Conservation (phyloP, 2,113 vertebrate species). For the Neolamprologus tretocephalus region DNA sequence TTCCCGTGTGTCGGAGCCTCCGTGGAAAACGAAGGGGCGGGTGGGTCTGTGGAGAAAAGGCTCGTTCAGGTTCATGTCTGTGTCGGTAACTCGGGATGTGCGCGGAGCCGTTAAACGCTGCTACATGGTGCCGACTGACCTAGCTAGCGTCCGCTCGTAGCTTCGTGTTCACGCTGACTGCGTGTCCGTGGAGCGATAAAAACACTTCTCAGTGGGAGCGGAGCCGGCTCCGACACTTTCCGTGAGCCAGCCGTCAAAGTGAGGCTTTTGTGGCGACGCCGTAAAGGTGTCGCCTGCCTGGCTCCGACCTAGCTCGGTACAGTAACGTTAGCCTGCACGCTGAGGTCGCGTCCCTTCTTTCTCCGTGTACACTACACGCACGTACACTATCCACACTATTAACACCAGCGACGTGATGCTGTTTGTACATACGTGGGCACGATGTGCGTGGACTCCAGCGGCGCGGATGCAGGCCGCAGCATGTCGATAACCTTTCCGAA, state of each 20-base stretch:
- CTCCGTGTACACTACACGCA: not conserved
- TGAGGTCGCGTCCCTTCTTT: not conserved
- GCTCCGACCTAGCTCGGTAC: not conserved
- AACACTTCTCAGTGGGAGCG: not conserved
- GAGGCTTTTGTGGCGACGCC: not conserved
- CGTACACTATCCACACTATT: not conserved
- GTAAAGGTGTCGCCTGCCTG: not conserved
- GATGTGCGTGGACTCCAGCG: not conserved
- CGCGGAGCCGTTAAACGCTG: not conserved
- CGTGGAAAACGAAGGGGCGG: not conserved
- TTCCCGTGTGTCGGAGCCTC: slow-evolving; percentile 10
- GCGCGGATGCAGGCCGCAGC: not conserved
- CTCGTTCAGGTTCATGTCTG: not conserved
- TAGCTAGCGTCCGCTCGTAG: not conserved
- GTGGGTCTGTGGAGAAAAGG: slow-evolving; percentile 24
- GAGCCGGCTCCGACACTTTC: not conserved
- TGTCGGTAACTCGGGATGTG: not conserved
- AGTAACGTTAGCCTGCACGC: not conserved
- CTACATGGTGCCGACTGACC: not conserved
- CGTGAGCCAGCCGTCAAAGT: not conserved
- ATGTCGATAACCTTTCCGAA: not conserved
- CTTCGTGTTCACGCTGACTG: not conserved
- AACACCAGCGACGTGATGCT: not conserved
- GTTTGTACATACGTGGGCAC: not conserved
- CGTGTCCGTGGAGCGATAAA: not conserved